Evolutionary conservation across 2,888 invertebrate species (phyloP).

Genomic region (Augochlorella aurata): DNA sequence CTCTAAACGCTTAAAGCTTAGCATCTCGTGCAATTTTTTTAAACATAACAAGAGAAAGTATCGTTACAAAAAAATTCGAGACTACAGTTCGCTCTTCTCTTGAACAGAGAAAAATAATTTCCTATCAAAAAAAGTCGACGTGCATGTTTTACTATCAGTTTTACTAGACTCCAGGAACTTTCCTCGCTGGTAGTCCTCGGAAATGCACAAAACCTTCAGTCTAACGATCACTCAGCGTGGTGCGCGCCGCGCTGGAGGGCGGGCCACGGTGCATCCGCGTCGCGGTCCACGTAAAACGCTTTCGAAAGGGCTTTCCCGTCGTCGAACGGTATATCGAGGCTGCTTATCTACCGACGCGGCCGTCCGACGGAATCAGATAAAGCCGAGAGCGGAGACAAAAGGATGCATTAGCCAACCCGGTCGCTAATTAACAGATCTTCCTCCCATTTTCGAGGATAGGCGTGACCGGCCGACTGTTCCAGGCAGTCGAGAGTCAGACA

Average conservation of each 20-base stretch:
- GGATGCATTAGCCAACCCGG: constrained; percentile 75
- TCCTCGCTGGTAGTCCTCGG: neutral
- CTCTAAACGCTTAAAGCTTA: no score
- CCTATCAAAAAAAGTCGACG: neutral
- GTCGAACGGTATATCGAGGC: constrained; percentile 48
- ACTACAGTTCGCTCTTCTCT: neutral
- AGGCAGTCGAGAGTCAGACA: no score
- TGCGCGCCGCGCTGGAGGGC: neutral
- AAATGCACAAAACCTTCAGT: neutral
- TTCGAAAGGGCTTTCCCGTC: constrained; percentile 57
- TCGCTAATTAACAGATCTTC: constrained; percentile 73
- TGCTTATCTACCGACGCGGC: constrained; percentile 54
- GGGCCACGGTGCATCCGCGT: constrained; percentile 7
- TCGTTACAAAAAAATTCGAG: neutral
- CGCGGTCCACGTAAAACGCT: constrained; percentile 42
- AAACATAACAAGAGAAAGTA: neutral
- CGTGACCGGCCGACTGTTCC: constrained; percentile 62
- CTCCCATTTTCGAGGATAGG: constrained; percentile 70
- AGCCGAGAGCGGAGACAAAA: constrained; percentile 72
- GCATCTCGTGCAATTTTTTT: neutral
- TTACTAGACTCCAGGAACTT: neutral
- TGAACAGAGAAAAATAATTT: neutral
- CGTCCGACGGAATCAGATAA: constrained; percentile 71
- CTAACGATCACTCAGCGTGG: neutral
- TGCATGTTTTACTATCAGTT: no score